phyloP scores from a whole-genome alignment of 1,140 invertebrate species.

The Bemisia tabaci region DNA sequence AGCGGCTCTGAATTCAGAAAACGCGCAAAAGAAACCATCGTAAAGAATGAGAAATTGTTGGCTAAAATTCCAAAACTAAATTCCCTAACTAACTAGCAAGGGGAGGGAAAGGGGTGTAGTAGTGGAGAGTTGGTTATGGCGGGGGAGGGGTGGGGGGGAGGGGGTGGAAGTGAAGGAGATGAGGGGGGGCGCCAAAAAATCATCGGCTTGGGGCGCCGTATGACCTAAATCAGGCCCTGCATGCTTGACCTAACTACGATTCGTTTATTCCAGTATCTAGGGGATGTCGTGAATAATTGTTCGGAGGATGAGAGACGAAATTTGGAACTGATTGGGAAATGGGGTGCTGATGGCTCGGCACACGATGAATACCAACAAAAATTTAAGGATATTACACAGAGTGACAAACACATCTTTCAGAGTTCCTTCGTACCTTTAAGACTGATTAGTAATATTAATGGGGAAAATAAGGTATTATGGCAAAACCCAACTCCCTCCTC shows the following conservation, averaged over 20 bases:
- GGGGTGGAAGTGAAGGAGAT: too few species aligned
- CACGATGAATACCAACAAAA: constrained; percentile 14
- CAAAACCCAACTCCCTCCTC: constrained; percentile 13
- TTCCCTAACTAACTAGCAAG: too few species aligned
- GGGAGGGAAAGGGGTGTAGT: too few species aligned
- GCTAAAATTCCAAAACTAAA: too few species aligned
- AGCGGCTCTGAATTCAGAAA: too few species aligned
- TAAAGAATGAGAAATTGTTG: too few species aligned
- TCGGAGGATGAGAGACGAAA: neutral
- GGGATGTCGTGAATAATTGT: neutral
- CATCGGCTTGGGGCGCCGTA: too few species aligned
- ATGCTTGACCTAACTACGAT: neutral
- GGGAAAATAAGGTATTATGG: constrained; percentile 11
- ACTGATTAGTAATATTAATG: constrained; percentile 5
- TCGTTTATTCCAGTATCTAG: neutral
- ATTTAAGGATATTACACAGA: constrained; percentile 6
- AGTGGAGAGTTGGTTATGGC: too few species aligned
- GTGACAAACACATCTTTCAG: constrained; percentile 9
- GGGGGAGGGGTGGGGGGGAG: too few species aligned
- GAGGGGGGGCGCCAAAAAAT: too few species aligned
- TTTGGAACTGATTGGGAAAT: constrained; percentile 1
- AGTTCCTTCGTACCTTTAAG: constrained; percentile 11
- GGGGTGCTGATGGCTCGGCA: constrained; percentile 9
- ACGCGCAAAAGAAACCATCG: too few species aligned
- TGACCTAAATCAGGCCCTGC: too few species aligned